Evolutionary conservation across 2,888 invertebrate species (phyloP), one percentile per base, ranked within the genome.

Genomic region (Ormyrus rosae): DNA sequence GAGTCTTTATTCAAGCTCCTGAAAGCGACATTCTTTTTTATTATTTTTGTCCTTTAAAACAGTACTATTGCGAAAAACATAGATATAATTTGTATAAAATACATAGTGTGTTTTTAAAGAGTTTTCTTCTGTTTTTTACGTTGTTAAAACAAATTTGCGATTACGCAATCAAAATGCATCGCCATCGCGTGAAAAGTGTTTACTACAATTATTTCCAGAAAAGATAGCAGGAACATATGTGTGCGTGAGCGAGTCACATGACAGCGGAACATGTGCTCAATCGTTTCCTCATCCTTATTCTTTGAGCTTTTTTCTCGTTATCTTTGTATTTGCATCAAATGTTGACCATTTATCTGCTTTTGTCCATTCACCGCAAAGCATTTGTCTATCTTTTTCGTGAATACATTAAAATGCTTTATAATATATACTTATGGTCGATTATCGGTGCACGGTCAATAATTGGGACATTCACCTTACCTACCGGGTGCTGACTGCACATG

Each of bases 1-100:
- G 68, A 82, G 74, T 81, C 79, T 81, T 80, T 80, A 78, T 79
- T 79, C 58, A 71, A 80, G 76, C 19, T 83, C 80, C 67, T 76
- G 53, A 45, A 70, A 58, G 48, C 13, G 34, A 75, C 9, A 46
- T 53, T 60, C 19, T 58, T 67, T 69, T 50, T 64, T 5, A 63
- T 61, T 50, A 53, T 68, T 50, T 72, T 11, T 53, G 6, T 45
- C 50, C 9, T 70, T 60, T 60, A 6, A 50, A 55, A 55, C n/a
- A 63, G 34, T 53, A 61, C 5, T 70, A n/a, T 50, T 68, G 58
- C 6, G 46, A 5, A 13, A 58, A 51, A 45, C 6, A 51, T 48
- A 51, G 0, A 6, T 19, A 63, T 51, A 50, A 71, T 71, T 70
- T 53, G 4, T 63, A 34, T 34, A 72, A 53, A 53, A 60, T 60